Evolutionary conservation across 2,888 invertebrate species (phyloP).

Genomic region (Acrobasis consociella): DNA sequence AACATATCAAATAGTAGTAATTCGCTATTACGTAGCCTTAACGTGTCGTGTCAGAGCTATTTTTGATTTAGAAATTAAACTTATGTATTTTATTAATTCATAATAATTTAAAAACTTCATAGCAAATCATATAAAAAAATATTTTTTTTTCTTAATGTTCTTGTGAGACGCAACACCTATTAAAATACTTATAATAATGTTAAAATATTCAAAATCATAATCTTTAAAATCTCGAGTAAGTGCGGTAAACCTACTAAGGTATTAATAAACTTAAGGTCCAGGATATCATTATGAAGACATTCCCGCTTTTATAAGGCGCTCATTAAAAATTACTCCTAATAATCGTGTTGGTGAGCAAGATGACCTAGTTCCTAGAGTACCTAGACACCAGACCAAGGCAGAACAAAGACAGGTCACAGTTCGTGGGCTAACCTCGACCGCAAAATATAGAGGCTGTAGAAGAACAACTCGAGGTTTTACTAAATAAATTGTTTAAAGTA

Average conservation of each 20-base stretch:
- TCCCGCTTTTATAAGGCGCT: not conserved
- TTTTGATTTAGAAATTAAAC: not conserved
- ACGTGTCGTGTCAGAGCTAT: not conserved
- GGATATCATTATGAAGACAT: not conserved
- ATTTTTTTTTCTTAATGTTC: too few relatives aligned
- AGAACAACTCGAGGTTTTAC: not conserved
- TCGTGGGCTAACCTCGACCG: not conserved
- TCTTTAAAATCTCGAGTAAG: too few relatives aligned
- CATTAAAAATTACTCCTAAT: not conserved
- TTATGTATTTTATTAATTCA: too few relatives aligned
- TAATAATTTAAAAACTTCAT: too few relatives aligned
- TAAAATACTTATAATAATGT: too few relatives aligned
- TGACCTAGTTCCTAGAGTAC: not conserved
- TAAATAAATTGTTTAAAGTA: too few relatives aligned
- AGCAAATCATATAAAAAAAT: too few relatives aligned
- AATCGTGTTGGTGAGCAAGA: not conserved
- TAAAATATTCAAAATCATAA: too few relatives aligned
- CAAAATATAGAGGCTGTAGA: not conserved
- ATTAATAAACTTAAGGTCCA: not conserved
- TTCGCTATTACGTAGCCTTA: not conserved
- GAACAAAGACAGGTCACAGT: conserved; percentile 2
- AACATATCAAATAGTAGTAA: not conserved
- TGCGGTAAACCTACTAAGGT: too few relatives aligned
- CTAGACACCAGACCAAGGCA: not conserved
- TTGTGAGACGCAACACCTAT: too few relatives aligned